phyloP scores from a whole-genome alignment of 2,113 vertebrate species.

The Sarotherodon lohbergeri region DNA sequence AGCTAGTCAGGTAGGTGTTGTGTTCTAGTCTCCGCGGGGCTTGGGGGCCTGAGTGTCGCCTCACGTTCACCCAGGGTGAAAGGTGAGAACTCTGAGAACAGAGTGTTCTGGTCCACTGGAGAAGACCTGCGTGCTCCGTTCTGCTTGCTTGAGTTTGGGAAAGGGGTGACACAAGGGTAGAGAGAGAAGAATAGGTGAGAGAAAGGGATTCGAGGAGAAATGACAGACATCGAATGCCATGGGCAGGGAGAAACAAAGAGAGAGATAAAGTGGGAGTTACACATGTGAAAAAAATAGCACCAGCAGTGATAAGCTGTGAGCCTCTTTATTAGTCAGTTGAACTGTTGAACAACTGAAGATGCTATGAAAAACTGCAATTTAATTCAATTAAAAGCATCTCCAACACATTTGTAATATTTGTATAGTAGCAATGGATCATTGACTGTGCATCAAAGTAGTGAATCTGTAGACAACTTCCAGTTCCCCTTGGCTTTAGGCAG shows the following conservation, averaged over 20 bases:
- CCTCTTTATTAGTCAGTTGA: background rate
- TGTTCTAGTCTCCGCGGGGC: constrained; percentile 61
- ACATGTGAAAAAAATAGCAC: background rate
- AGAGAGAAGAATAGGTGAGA: constrained; percentile 7
- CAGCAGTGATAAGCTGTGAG: background rate
- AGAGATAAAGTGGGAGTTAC: background rate
- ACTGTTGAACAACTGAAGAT: background rate
- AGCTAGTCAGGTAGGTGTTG: constrained; percentile 44
- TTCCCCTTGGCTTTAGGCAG: background rate
- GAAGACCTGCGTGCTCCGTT: constrained; percentile 62
- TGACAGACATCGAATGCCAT: background rate
- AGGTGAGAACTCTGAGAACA: constrained; percentile 76
- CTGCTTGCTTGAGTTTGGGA: constrained; percentile 69
- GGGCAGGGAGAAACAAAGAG: background rate
- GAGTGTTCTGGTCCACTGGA: constrained; percentile 65
- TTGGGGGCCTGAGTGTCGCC: constrained; percentile 45
- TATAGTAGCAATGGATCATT: background rate
- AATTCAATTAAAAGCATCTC: background rate
- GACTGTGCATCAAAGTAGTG: background rate
- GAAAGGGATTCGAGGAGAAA: constrained; percentile 37
- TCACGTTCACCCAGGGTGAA: constrained; percentile 65
- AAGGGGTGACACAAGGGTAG: constrained; percentile 16
- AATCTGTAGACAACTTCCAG: background rate
- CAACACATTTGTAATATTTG: background rate
- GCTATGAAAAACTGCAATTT: background rate